Evolutionary conservation across 2,888 invertebrate species (phyloP).

Genomic region (Mactromeris polynyma): DNA sequence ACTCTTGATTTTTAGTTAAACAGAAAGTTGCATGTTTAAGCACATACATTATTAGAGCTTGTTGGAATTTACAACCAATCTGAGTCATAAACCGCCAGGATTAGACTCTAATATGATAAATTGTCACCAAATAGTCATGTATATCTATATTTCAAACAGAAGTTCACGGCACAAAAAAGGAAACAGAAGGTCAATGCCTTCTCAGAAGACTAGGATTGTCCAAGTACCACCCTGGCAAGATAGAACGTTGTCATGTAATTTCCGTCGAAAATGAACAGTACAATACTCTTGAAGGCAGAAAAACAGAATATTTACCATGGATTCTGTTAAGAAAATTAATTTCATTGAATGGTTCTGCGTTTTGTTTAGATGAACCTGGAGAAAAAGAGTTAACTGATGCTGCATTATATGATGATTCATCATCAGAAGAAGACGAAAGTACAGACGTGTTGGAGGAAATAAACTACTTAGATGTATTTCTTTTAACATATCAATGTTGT

Average conservation of each 20-base stretch:
- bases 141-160: too few species aligned
- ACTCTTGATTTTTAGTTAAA: too few species aligned
- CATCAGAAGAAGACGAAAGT: neutral
- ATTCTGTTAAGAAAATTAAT: conserved; percentile 5
- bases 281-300: neutral
- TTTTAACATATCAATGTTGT: conserved; percentile 19
- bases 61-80: too few species aligned
- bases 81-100: too few species aligned
- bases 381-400: neutral
- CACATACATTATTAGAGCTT: too few species aligned
- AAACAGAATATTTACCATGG: neutral
- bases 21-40: too few species aligned
- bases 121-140: too few species aligned
- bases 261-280: neutral
- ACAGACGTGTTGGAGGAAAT: neutral
- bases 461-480: conserved; percentile 5
- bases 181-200: neutral
- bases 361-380: neutral
- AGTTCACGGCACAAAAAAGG: too few species aligned
- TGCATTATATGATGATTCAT: neutral
- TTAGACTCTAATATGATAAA: too few species aligned
- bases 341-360: neutral
- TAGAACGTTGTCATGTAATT: neutral
- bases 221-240: conserved; percentile 6
- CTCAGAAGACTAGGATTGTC: neutral